These are phyloP conservation scores for Orthonyx spaldingii DNA, from an alignment of 2,113 vertebrate genomes.

Conservation along the genomic window DNA sequence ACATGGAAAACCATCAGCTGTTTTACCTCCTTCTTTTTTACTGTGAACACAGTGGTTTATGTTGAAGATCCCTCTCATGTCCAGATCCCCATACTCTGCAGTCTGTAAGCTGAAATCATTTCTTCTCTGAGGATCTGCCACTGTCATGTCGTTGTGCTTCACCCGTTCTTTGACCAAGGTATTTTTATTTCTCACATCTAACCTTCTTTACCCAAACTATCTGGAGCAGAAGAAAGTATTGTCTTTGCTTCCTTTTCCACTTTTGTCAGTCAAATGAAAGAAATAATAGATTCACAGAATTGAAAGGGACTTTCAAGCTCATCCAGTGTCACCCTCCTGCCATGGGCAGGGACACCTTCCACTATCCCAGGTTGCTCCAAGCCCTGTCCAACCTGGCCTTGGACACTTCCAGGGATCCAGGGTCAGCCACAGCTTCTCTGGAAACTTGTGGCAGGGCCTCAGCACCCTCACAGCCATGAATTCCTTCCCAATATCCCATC, in stretches of 20 bases:
- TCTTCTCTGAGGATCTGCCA: background rate
- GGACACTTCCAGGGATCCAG: background rate
- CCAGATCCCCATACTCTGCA: background rate
- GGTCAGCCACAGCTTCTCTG: background rate
- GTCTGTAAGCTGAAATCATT: background rate
- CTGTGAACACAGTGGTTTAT: background rate
- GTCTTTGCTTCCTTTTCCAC: background rate
- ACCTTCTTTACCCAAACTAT: background rate
- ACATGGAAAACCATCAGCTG: background rate
- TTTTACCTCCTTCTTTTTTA: background rate
- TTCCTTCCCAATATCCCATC: background rate
- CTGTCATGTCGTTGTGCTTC: background rate
- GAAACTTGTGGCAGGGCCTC: background rate
- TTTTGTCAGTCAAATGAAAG: background rate
- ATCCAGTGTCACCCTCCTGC: accelerated
- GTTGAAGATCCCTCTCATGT: background rate
- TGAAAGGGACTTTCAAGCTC: background rate
- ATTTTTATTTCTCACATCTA: background rate
- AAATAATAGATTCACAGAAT: background rate
- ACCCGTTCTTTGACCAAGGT: background rate
- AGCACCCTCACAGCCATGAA: background rate
- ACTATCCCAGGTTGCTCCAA: accelerated
- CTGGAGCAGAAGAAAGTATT: background rate
- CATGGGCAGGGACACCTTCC: background rate
- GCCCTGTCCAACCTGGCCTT: accelerated